Evolutionary conservation across 2,113 vertebrate genomes (phyloP).

Genomic region (Picathartes gymnocephalus): DNA sequence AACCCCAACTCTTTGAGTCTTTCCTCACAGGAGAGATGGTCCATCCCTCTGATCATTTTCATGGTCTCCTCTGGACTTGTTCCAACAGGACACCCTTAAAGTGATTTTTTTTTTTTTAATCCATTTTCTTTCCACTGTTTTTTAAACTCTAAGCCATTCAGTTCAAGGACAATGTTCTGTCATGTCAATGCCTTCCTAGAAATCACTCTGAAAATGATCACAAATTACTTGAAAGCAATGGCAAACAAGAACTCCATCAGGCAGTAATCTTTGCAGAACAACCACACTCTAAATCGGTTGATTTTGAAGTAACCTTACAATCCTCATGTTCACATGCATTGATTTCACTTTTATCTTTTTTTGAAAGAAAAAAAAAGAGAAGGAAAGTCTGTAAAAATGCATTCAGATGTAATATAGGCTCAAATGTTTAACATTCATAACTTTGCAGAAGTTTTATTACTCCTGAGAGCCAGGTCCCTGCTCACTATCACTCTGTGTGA

Average conservation of each 20-base stretch:
- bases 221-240: not conserved
- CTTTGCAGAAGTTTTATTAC: not conserved
- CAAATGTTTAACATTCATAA: not conserved
- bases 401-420: not conserved
- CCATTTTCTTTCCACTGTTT: not conserved
- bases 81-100: accelerated
- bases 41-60: not conserved
- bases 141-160: not conserved
- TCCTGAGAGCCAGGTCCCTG: not conserved
- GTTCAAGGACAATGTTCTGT: not conserved
- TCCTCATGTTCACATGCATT: not conserved
- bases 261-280: not conserved
- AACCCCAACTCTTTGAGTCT: not conserved
- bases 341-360: not conserved
- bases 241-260: not conserved
- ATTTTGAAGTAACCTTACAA: not conserved
- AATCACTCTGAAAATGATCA: not conserved
- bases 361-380: not conserved
- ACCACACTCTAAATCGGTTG: not conserved
- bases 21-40: not conserved
- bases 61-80: not conserved
- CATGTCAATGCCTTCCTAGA: not conserved
- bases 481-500: not conserved
- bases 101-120: not conserved
- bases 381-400: not conserved